Evolutionary conservation across 2,888 invertebrate species (phyloP).

Genomic region (Eilema caniola): DNA sequence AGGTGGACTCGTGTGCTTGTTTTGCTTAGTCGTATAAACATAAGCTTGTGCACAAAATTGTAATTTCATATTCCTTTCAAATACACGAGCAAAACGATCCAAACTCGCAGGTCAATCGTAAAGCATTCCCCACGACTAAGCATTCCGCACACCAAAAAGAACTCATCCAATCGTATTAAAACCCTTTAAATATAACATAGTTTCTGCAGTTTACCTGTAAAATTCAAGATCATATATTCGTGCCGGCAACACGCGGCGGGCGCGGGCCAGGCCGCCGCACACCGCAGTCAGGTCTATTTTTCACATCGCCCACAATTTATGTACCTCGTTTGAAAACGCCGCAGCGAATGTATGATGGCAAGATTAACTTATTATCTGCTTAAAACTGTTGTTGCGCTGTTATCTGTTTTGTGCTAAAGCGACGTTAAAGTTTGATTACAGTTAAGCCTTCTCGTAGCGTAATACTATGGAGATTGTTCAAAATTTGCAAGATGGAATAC

Average conservation of each 20-base stretch:
- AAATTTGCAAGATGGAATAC: slow-evolving; percentile 41
- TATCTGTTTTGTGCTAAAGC: slow-evolving; percentile 47
- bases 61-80: not conserved
- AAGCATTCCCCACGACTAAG: slow-evolving; percentile 37
- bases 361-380: slow-evolving; percentile 75
- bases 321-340: slow-evolving; percentile 60
- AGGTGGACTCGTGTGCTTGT: no score
- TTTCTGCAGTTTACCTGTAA: slow-evolving; percentile 54
- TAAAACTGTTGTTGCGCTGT: slow-evolving; percentile 53
- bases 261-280: slow-evolving; percentile 28
- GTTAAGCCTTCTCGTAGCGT: slow-evolving; percentile 29
- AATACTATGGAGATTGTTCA: slow-evolving; percentile 30
- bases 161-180: slow-evolving; percentile 49
- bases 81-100: not conserved
- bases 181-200: slow-evolving; percentile 47
- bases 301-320: slow-evolving; percentile 74
- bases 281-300: slow-evolving; percentile 66
- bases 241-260: slow-evolving; percentile 41
- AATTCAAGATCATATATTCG: slow-evolving; percentile 67
- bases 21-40: no score
- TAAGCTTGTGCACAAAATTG: not conserved
- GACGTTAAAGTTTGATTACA: slow-evolving; percentile 45
- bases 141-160: slow-evolving; percentile 24
- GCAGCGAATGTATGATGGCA: slow-evolving; percentile 66
- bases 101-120: slow-evolving; percentile 16